phyloP scores from a whole-genome alignment of 2,113 vertebrate species.

The Crotalus tigris region DNA sequence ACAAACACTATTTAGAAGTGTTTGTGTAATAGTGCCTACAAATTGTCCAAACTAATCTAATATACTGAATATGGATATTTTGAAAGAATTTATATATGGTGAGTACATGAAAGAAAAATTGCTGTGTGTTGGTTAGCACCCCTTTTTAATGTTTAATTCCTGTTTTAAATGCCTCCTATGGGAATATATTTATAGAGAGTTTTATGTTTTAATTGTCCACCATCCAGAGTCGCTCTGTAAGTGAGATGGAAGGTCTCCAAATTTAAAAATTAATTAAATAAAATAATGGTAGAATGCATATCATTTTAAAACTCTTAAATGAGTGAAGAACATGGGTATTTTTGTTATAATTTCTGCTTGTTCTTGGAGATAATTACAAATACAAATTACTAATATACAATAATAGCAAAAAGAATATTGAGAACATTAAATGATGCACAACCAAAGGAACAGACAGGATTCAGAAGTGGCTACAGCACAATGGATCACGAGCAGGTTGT shows the following conservation, averaged over 20 bases:
- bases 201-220: neutral
- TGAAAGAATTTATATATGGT: neutral
- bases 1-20: neutral
- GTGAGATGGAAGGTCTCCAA: neutral
- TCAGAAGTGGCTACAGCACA: no score
- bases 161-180: neutral
- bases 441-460: no score
- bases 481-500: no score
- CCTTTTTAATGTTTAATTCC: no score
- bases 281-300: neutral
- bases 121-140: no score
- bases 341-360: neutral
- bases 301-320: neutral
- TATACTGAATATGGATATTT: neutral
- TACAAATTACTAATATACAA: no score
- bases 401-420: no score
- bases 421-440: no score
- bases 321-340: neutral
- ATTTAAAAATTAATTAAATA: neutral
- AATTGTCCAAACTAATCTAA: neutral
- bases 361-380: neutral
- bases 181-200: neutral
- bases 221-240: neutral
- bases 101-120: neutral
- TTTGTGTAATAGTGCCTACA: neutral